Percentiles rank a stretch among this genome's conserved stretches.
Evolutionary conservation across 2,888 invertebrate species (phyloP).

Genomic region (Criorhina ranunculi): DNA sequence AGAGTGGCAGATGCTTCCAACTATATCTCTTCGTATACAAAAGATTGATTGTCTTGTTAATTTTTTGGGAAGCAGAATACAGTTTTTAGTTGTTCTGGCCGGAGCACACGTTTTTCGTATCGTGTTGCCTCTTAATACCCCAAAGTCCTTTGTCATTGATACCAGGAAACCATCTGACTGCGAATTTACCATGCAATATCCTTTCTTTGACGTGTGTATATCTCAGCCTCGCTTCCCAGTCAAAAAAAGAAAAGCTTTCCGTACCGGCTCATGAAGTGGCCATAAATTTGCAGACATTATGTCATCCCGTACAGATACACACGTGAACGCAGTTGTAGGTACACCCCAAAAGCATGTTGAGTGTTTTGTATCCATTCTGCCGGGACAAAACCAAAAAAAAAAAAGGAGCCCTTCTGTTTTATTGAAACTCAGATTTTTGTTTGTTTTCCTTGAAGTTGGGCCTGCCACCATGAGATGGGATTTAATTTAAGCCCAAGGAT

Average conservation of each 20-base stretch:
- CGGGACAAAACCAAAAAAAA: slow-evolving; percentile 4
- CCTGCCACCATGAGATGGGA: slow-evolving; percentile 6
- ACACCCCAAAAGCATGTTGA: slow-evolving; percentile 20
- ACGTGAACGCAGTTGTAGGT: background rate
- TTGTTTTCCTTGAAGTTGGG: slow-evolving; percentile 4
- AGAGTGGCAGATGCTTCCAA: slow-evolving; percentile 34
- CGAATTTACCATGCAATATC: slow-evolving; percentile 20
- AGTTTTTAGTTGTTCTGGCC: slow-evolving; percentile 30
- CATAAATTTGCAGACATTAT: slow-evolving; percentile 45
- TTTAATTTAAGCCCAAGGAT: slow-evolving; percentile 11
- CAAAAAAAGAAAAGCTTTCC: background rate
- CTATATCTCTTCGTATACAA: background rate
- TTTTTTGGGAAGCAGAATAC: slow-evolving; percentile 39
- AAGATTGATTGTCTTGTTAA: slow-evolving; percentile 44
- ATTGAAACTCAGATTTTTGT: slow-evolving; percentile 29
- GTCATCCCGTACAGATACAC: slow-evolving; percentile 21
- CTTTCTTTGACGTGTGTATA: slow-evolving; percentile 22
- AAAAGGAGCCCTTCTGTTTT: slow-evolving; percentile 27
- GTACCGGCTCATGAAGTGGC: slow-evolving; percentile 42
- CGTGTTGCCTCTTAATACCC: slow-evolving; percentile 13
- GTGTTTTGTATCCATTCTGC: slow-evolving; percentile 36
- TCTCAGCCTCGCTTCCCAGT: background rate
- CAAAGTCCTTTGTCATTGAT: slow-evolving; percentile 14
- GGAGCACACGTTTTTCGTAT: slow-evolving; percentile 23
- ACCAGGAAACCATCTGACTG: slow-evolving; percentile 24